Conservation (phyloP, 2,888 invertebrate species). For the Ischnura elegans region DNA sequence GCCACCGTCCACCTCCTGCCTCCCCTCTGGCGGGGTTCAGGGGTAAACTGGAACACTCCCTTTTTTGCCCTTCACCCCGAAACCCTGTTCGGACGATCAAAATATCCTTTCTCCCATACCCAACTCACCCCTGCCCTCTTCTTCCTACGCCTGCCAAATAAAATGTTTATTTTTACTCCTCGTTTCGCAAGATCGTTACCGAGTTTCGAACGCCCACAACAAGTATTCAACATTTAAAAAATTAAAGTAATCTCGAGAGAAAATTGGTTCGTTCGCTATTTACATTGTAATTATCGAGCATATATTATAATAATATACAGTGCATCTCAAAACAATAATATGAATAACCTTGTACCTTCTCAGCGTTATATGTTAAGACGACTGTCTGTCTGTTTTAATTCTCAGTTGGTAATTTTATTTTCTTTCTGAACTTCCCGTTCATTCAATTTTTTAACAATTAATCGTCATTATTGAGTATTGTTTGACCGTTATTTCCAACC, state of each 20-base stretch:
- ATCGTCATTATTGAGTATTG: too few relatives aligned
- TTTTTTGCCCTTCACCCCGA: slow-evolving; percentile 8
- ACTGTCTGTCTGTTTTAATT: too few relatives aligned
- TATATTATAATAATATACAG: too few relatives aligned
- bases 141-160: not conserved
- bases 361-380: too few relatives aligned
- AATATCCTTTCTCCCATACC: not conserved
- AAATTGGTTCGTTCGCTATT: too few relatives aligned
- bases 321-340: too few relatives aligned
- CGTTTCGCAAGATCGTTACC: not conserved
- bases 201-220: not conserved
- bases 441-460: too few relatives aligned
- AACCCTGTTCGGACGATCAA: not conserved
- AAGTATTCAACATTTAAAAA: not conserved
- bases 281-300: too few relatives aligned
- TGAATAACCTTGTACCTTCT: too few relatives aligned
- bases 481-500: too few relatives aligned
- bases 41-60: not conserved
- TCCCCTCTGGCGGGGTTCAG: not conserved
- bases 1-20: not conserved
- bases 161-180: not conserved
- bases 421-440: too few relatives aligned
- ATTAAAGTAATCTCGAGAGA: not conserved
- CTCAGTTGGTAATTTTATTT: too few relatives aligned
- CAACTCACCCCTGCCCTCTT: not conserved